phyloP scores from a whole-genome alignment of 1,140 invertebrate species.

The Leucophenga varia region DNA sequence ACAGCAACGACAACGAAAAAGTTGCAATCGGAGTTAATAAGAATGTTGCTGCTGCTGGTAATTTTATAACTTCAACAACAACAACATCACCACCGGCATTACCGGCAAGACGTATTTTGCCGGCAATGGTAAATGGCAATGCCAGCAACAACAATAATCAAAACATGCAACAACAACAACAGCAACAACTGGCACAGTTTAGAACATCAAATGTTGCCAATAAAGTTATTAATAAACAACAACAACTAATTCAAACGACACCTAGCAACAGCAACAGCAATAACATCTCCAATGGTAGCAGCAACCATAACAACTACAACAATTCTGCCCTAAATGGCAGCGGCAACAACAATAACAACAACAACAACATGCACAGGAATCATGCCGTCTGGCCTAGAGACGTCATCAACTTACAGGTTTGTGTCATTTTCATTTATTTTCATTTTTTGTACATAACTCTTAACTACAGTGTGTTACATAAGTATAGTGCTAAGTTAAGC shows the following conservation, averaged over 20 bases:
- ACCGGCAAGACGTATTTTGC: slow-evolving; percentile 33
- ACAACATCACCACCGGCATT: slow-evolving; percentile 30
- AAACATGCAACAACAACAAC: neutral
- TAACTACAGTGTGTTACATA: too few species aligned
- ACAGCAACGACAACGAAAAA: slow-evolving; percentile 7
- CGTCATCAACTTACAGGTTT: too few species aligned
- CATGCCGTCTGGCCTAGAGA: neutral
- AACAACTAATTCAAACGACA: neutral
- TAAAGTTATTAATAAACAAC: neutral
- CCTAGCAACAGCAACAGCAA: slow-evolving; percentile 21
- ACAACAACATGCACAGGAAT: too few species aligned
- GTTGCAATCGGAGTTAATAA: slow-evolving; percentile 6
- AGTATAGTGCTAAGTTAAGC: too few species aligned
- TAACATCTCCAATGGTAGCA: neutral
- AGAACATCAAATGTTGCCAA: neutral
- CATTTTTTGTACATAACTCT: too few species aligned
- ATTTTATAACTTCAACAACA: slow-evolving; percentile 15
- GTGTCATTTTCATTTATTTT: too few species aligned
- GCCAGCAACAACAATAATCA: neutral
- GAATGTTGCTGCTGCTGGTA: slow-evolving; percentile 17
- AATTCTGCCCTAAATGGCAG: neutral
- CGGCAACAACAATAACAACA: slow-evolving; percentile 12
- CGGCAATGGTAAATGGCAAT: slow-evolving; percentile 1
- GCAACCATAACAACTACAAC: neutral
- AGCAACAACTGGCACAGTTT: slow-evolving; percentile 1